Base-by-base conservation (phyloP, 2,113 vertebrate genomes). In the Loxodonta africana region DNA sequence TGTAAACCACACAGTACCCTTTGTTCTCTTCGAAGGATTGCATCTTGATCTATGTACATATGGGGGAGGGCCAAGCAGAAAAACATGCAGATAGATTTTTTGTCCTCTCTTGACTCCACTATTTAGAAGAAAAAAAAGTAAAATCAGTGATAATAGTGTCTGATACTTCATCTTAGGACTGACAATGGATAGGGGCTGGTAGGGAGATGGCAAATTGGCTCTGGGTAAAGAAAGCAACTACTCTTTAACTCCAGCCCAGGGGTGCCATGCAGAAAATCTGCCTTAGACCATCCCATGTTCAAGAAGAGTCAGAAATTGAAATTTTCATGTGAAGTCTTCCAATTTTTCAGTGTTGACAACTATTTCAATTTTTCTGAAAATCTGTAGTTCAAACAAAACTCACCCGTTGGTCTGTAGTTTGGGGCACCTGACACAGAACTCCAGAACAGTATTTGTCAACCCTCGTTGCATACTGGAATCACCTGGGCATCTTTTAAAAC, bases 291-390 rank as follows among this genome's bases (percentile, higher is more conserved):
- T 76, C 17, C 41, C 30, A 57, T 48, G 20, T 93, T 91, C 10
- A 83, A 87, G 15, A 84, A 51, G 12, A 91, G 48, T 92, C 21
- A 74, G n/a, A 37, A 57, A 85, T 80, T 60, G 10, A 65, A 1
- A 71, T 94, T 81, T 95, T 91, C 37, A 10, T 18, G 15, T 63
- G n/a, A 84, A 57, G 21, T 88, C 44, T 82, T 60, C 30, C 5
- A 57, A 21, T 10, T 57, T 82, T 88, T 71, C 63, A 46, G 46
- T 26, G 18, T 71, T 91, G 28, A 41, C 11, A 88, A 28, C 3
- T 17, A 80, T 93, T 81, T 93, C 23, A 51, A 6, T 48, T n/a
- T 92, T 90, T 93, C n/a, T 17, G 81, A 46, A 82, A 82, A 63
- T n/a, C 63, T 95, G 20, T 33, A 21, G 5, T 33, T 44, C 77